A percentile compares a stretch with the other conserved stretches of the same genome.
Evolutionary conservation across 2,888 invertebrate genomes (phyloP).

Genomic region (Drosophila kuntzei): DNA sequence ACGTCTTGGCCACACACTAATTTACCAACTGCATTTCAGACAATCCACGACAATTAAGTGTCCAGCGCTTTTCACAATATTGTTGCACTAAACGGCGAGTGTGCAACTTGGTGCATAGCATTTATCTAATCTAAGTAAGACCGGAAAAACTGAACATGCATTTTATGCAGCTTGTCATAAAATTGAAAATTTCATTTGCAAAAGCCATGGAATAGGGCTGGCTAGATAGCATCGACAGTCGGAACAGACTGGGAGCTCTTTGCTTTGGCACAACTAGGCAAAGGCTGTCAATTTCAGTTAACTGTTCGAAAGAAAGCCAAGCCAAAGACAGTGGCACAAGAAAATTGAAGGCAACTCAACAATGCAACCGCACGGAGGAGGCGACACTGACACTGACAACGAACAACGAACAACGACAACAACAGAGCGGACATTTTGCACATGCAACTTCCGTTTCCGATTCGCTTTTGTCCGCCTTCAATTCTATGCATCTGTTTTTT

Average conservation of each 20-base stretch:
- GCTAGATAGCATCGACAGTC: constrained; percentile 14
- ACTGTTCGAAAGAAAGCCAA: constrained; percentile 44
- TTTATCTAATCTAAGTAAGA: not conserved
- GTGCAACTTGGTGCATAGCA: not conserved
- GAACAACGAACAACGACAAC: constrained; percentile 12
- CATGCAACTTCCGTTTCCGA: constrained; percentile 80
- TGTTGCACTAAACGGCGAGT: constrained; percentile 10
- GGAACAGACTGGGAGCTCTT: constrained; percentile 19
- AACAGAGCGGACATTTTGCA: constrained; percentile 57
- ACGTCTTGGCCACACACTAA: constrained; percentile 41
- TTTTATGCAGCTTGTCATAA: constrained; percentile 65
- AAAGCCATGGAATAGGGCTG: constrained; percentile 33
- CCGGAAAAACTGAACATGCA: constrained; percentile 10
- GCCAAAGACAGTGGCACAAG: constrained; percentile 25
- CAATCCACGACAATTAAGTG: constrained; percentile 43
- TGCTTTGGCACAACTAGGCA: constrained; percentile 59
- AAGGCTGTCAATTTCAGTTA: constrained; percentile 78
- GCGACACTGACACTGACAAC: constrained; percentile 25
- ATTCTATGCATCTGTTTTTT: constrained; percentile 16
- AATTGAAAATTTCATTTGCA: constrained; percentile 75
- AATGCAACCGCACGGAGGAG: constrained; percentile 52
- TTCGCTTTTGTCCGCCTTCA: constrained; percentile 66
- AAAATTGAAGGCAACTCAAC: constrained; percentile 64
- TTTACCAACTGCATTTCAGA: constrained; percentile 43
- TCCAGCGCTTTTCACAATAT: constrained; percentile 2